A percentile compares a stretch with the other conserved stretches of the same genome.
These are phyloP conservation scores for Sylvia borin DNA, from an alignment of 2,797 vertebrate species.

Conservation along the genomic window DNA sequence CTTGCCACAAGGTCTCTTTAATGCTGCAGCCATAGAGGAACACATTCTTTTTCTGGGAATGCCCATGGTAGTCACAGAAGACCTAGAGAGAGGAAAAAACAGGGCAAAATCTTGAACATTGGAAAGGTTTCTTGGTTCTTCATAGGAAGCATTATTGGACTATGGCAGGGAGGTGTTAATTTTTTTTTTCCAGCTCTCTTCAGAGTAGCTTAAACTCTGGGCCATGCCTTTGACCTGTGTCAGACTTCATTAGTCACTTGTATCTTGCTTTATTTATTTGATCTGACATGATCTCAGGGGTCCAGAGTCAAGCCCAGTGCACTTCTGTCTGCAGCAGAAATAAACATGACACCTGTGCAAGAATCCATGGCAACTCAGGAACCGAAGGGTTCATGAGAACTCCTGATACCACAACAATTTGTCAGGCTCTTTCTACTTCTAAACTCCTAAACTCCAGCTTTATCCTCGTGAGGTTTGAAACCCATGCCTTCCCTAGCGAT, in stretches of 20 bases:
- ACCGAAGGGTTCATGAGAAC: background rate
- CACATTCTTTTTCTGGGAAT: slow-evolving; percentile 93
- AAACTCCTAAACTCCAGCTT: background rate
- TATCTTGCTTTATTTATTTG: slow-evolving; percentile 15
- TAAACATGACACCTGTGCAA: slow-evolving; percentile 24
- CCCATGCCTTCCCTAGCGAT: background rate
- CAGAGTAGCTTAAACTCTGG: background rate
- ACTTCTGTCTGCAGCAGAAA: background rate
- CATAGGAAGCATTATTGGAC: background rate
- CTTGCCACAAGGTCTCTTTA: slow-evolving; percentile 93
- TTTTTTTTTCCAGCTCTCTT: background rate
- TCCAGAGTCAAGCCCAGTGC: background rate
- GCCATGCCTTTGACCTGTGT: background rate
- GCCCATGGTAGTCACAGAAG: slow-evolving; percentile 95
- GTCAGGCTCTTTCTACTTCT: background rate
- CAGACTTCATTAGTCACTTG: background rate
- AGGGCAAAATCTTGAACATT: background rate
- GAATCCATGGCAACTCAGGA: slow-evolving; percentile 26
- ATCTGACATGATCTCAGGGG: slow-evolving; percentile 19
- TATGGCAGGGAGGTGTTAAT: background rate
- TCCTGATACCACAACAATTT: background rate
- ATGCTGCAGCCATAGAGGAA: slow-evolving; percentile 94
- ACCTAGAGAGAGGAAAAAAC: slow-evolving; percentile 75
- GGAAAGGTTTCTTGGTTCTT: background rate
- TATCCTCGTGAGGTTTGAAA: slow-evolving; percentile 1